These are phyloP conservation scores for Lepus europaeus DNA, from an alignment of 2,113 vertebrate genomes.

Conservation along the genomic window DNA sequence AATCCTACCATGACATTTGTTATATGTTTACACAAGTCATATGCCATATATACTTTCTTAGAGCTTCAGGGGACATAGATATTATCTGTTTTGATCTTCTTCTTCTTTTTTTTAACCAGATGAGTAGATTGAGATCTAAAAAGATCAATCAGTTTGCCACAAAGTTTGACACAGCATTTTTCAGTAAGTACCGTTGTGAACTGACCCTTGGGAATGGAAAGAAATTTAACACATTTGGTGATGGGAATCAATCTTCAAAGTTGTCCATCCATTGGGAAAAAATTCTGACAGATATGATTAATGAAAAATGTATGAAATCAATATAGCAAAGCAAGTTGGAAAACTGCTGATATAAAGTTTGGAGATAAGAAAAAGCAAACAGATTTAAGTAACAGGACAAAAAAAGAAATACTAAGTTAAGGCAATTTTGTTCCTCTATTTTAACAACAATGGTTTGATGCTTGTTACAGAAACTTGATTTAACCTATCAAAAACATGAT, in stretches of 20 bases:
- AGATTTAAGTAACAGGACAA: neutral
- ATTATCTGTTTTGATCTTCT: neutral
- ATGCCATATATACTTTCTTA: neutral
- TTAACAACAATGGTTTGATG: neutral
- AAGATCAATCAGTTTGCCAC: conserved; percentile 17
- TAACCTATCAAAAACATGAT: neutral
- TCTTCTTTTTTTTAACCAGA: neutral
- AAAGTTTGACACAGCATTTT: conserved; percentile 63
- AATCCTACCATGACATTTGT: neutral
- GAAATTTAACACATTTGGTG: conserved; percentile 51
- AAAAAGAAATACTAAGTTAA: conserved; percentile 15
- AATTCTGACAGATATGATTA: conserved; percentile 47
- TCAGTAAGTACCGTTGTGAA: conserved; percentile 1
- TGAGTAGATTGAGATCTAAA: neutral
- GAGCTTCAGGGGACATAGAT: neutral
- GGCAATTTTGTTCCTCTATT: neutral
- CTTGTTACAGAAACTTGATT: neutral
- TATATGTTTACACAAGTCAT: neutral
- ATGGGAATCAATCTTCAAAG: conserved; percentile 58
- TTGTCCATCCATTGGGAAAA: neutral
- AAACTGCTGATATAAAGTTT: conserved; percentile 12
- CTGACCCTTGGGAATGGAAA: neutral
- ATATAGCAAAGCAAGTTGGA: conserved; percentile 34
- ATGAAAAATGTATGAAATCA: conserved; percentile 61
- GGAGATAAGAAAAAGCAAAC: neutral